Evolutionary conservation across 2,113 vertebrate genomes (phyloP).

Genomic region (Corythoichthys intestinalis): DNA sequence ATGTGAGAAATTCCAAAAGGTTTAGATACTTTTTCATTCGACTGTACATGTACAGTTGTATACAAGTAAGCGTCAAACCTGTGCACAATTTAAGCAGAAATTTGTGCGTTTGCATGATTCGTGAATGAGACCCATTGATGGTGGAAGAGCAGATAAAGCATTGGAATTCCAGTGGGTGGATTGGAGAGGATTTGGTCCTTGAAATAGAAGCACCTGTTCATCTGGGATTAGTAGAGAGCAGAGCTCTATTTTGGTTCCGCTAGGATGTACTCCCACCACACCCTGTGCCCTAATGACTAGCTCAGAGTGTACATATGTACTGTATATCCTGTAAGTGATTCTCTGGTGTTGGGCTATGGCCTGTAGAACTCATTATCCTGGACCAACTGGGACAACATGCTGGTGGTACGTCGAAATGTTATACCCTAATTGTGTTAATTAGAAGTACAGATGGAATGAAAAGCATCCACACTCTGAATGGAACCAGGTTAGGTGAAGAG

Average conservation of each 20-base stretch:
- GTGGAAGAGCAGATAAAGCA: conserved; percentile 29
- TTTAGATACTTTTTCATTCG: too few relatives aligned
- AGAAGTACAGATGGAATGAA: background rate
- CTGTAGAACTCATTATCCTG: conserved; percentile 6
- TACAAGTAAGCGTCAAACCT: too few relatives aligned
- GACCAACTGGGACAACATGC: conserved; percentile 3
- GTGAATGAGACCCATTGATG: conserved; percentile 3
- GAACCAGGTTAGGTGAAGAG: conserved; percentile 3
- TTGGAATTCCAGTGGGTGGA: conserved; percentile 56
- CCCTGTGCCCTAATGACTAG: conserved; percentile 27
- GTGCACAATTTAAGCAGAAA: too few relatives aligned
- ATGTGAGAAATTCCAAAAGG: too few relatives aligned
- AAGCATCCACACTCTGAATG: background rate
- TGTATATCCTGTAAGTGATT: conserved; percentile 15
- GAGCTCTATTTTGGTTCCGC: conserved; percentile 61
- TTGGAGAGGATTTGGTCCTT: conserved; percentile 71
- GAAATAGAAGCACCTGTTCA: conserved; percentile 77
- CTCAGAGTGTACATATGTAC: background rate
- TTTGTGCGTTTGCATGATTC: too few relatives aligned
- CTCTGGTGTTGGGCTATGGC: conserved; percentile 24
- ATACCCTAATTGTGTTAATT: background rate
- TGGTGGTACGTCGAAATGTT: background rate
- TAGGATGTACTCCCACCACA: conserved; percentile 33
- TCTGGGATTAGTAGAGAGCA: conserved; percentile 69
- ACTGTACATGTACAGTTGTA: too few relatives aligned